Percentiles rank a stretch among this genome's conserved stretches.
Evolutionary conservation across 2,797 vertebrate genomes (phyloP).

Genomic region (Falco concolor): DNA sequence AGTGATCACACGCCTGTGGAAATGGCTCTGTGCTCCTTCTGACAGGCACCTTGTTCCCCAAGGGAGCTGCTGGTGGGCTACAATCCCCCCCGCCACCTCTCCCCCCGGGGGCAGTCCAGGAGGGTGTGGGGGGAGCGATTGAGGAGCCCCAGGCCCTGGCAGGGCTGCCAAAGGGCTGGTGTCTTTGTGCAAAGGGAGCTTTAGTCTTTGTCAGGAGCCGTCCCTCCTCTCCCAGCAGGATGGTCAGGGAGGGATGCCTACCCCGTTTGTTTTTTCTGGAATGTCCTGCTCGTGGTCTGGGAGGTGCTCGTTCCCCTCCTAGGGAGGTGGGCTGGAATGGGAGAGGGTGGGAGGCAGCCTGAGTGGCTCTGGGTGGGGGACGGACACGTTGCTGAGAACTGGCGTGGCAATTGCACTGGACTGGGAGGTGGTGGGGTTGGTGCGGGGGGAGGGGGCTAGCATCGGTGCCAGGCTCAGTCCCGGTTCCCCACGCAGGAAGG

Average conservation of each 20-base stretch:
- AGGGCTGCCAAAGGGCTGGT: background rate
- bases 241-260: background rate
- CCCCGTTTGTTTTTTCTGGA: background rate
- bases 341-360: too few species aligned
- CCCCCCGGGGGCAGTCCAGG: accelerated
- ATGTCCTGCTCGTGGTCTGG: accelerated
- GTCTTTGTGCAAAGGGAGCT: background rate
- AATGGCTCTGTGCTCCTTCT: background rate
- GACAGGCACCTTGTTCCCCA: background rate
- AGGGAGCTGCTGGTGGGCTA: background rate
- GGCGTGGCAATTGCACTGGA: accelerated
- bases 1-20: background rate
- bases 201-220: background rate
- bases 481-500: accelerated
- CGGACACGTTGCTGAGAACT: background rate
- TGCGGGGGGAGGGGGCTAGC: accelerated
- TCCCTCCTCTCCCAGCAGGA: background rate
- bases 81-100: accelerated
- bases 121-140: accelerated
- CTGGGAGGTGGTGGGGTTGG: background rate
- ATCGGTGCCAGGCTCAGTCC: background rate
- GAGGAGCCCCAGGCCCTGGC: background rate
- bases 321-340: background rate
- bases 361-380: background rate
- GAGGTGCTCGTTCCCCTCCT: background rate